Evolutionary conservation across 92 coral and sea anemone genomes (phyloP), one percentile per base, ranked within the genome.

Genomic region (Epizoanthus stellaris): DNA sequence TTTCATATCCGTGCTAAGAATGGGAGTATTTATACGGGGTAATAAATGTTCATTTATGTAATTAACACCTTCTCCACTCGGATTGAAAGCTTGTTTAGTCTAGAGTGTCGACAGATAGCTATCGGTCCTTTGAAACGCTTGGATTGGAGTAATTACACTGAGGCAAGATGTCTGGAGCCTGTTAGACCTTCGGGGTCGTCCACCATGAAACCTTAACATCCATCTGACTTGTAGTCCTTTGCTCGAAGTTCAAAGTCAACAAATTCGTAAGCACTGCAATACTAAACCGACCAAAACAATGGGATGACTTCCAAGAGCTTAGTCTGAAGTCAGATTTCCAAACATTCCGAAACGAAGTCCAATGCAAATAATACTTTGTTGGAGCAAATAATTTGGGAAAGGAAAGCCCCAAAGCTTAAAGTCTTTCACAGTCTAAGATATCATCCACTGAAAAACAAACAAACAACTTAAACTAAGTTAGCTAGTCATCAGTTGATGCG

Each of bases 281-380:
- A 39, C 25, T 58, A 76, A 76, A 58, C 67, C 66, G 56, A 67
- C 82, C 57, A 34, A 76, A 36, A 58, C 40, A 76, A 58, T 36
- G 38, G n/a, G n/a, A 11, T 38, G 82, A 39, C 11, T 66, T 45
- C 47, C 40, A 17, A 57, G 62, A 59, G 68, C 38, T 76, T 76
- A 49, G 69, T 76, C 82, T 60, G 38, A 17, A 76, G 67, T 58
- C 67, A 76, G 82, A 76, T 76, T 58, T 59, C 52, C 21, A 76
- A 76, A 59, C 66, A 59, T 57, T 58, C 21, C 49, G 9, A 58
- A 76, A 76, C 7, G 36, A 76, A 76, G 25, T 76, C 66, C 67
- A 15, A 9, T 12, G 52, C 54, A 76, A 76, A 76, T 38, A 76
- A 23, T 14, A 53, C 30, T 58, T 76, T 76, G 67, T 59, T 59